These are phyloP conservation scores for Aspidapion aeneum DNA, from an alignment of 2,888 invertebrate genomes.

Conservation along the genomic window DNA sequence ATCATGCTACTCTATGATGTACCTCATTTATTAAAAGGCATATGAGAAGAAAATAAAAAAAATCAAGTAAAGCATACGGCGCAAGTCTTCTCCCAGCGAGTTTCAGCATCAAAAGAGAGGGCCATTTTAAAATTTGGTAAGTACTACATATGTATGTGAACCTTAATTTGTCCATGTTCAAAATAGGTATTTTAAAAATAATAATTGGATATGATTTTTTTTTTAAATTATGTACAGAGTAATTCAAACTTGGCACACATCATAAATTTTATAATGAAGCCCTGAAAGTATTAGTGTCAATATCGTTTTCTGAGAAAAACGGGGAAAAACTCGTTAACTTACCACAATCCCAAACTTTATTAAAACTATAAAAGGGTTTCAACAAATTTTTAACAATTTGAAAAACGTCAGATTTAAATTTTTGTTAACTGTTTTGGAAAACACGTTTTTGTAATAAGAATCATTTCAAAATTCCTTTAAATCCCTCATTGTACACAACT, in stretches of 20 bases:
- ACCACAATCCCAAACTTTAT: not conserved
- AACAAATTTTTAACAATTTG: not conserved
- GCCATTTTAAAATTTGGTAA: slow-evolving; percentile 1
- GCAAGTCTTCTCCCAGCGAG: slow-evolving; percentile 2
- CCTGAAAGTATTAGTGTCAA: not conserved
- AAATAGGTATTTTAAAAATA: too few relatives aligned
- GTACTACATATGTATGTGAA: too few relatives aligned
- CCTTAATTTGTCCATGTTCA: too few relatives aligned
- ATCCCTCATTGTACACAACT: not conserved
- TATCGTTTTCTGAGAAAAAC: not conserved
- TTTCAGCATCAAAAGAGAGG: not conserved
- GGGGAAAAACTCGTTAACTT: not conserved
- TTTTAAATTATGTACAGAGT: too few relatives aligned
- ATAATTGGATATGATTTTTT: too few relatives aligned
- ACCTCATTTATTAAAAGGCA: not conserved
- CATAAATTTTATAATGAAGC: not conserved
- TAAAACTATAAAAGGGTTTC: not conserved
- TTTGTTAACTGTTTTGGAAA: slow-evolving; percentile 3
- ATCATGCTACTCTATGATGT: not conserved
- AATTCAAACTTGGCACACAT: too few relatives aligned
- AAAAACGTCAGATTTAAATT: not conserved
- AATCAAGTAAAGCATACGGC: not conserved
- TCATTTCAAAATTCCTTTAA: not conserved
- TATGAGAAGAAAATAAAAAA: not conserved
- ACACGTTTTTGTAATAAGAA: not conserved